A percentile compares a stretch with the other conserved stretches of the same genome.
These are phyloP conservation scores for Sebastes itinus DNA, from an alignment of 2,797 vertebrate genomes.

Conservation along the genomic window DNA sequence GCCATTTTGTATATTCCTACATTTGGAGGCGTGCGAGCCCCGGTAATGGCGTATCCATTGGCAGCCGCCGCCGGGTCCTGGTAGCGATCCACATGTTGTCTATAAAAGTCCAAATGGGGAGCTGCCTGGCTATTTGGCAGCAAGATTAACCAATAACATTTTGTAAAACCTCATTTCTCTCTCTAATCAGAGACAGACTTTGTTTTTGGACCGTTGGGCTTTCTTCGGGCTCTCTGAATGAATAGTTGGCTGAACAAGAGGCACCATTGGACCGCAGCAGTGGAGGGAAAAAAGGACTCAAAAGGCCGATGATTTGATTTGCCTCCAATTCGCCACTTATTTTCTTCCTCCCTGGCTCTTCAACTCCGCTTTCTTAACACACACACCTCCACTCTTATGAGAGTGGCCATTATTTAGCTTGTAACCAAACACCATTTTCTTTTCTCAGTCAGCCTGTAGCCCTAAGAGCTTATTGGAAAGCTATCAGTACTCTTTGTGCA, in stretches of 20 bases:
- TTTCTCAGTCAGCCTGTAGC: conserved; percentile 26
- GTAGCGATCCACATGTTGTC: conserved; percentile 65
- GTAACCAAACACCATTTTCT: conserved; percentile 47
- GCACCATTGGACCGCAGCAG: conserved; percentile 33
- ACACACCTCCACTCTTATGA: conserved; percentile 43
- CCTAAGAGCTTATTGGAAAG: conserved; percentile 54
- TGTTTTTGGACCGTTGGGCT: conserved; percentile 55
- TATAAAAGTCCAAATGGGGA: conserved; percentile 63
- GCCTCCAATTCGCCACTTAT: conserved; percentile 69
- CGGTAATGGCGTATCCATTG: conserved; percentile 46
- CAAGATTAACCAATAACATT: conserved; percentile 68
- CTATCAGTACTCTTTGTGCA: conserved; percentile 43
- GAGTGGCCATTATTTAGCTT: conserved; percentile 59
- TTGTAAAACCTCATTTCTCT: conserved; percentile 68
- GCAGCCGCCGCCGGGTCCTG: conserved; percentile 44
- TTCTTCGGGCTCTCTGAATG: conserved; percentile 43
- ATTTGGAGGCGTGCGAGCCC: conserved; percentile 23
- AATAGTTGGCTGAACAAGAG: conserved; percentile 51
- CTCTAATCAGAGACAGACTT: conserved; percentile 70
- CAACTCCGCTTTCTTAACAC: conserved; percentile 45
- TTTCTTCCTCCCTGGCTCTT: conserved; percentile 46
- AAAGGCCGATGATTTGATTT: conserved; percentile 68
- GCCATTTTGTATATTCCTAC: conserved; percentile 45
- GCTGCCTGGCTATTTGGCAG: conserved; percentile 67
- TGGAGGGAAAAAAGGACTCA: conserved; percentile 31